These are phyloP conservation scores for Diachasma alloeum DNA, from an alignment of 1,140 invertebrate species.

Conservation along the genomic window DNA sequence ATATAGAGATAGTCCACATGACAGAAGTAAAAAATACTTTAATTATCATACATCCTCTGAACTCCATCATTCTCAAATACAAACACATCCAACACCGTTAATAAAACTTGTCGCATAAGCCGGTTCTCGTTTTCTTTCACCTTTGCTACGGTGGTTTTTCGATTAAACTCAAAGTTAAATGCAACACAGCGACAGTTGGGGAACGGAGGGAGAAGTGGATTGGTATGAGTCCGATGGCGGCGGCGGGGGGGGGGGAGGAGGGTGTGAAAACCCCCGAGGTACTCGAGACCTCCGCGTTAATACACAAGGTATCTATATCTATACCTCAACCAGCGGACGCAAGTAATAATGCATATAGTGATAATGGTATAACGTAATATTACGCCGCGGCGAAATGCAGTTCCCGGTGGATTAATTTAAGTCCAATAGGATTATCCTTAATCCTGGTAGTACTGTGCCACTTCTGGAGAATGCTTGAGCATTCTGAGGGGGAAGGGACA, in stretches of 20 bases:
- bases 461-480: constrained; percentile 6
- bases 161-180: constrained; percentile 27
- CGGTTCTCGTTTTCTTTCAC: not conserved
- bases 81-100: not conserved
- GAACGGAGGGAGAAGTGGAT: constrained; percentile 14
- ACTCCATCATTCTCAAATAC: not conserved
- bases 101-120: constrained; percentile 18
- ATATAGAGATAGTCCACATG: not conserved
- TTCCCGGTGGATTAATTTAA: constrained; percentile 55
- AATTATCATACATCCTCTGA: not conserved
- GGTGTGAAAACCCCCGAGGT: not conserved
- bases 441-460: constrained; percentile 43
- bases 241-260: too few relatives aligned
- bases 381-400: constrained; percentile 49
- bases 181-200: not conserved
- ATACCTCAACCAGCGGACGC: constrained; percentile 3
- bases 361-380: constrained; percentile 53
- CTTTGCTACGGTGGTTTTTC: constrained; percentile 16
- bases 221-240: not conserved
- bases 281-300: not conserved
- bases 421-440: constrained; percentile 61
- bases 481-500: not conserved
- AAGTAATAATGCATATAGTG: constrained; percentile 43
- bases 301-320: constrained; percentile 7
- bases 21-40: not conserved